Conservation (phyloP, 1,140 invertebrate genomes). For the Semibalanus balanoides region DNA sequence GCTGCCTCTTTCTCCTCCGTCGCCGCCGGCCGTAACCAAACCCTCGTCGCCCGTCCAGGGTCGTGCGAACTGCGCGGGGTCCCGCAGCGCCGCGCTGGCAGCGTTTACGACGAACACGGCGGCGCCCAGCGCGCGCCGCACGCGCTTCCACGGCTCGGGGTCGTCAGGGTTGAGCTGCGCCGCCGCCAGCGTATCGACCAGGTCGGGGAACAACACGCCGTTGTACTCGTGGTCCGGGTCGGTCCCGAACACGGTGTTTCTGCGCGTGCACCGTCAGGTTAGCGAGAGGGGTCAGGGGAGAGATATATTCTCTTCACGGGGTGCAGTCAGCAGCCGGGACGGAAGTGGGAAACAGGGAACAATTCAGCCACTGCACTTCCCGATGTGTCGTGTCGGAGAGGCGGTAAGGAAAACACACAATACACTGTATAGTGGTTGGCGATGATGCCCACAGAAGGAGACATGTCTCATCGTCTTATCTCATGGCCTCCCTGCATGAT, state of each 20-base stretch:
- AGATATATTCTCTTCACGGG: too few relatives aligned
- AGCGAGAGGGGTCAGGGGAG: too few relatives aligned
- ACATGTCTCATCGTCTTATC: too few relatives aligned
- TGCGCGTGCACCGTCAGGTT: not conserved
- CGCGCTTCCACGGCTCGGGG: conserved; percentile 10
- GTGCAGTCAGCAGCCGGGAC: too few relatives aligned
- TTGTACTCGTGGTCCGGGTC: conserved; percentile 16
- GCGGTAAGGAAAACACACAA: too few relatives aligned
- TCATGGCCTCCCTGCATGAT: too few relatives aligned
- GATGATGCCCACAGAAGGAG: too few relatives aligned
- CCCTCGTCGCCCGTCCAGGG: not conserved
- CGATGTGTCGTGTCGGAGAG: too few relatives aligned
- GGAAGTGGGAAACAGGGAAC: too few relatives aligned
- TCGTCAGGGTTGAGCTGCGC: not conserved
- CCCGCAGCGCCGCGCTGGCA: conserved; percentile 10
- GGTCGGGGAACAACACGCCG: conserved; percentile 10
- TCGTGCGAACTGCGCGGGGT: not conserved
- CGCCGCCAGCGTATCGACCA: conserved; percentile 15
- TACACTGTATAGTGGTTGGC: too few relatives aligned
- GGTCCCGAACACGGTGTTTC: conserved; percentile 17
- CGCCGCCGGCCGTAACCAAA: too few relatives aligned
- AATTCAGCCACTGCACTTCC: too few relatives aligned
- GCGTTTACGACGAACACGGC: conserved; percentile 14
- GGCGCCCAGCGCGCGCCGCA: conserved; percentile 9
- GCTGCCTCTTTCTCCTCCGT: not conserved